phyloP scores from a whole-genome alignment of 2,113 vertebrate genomes.

The Plectropomus leopardus region DNA sequence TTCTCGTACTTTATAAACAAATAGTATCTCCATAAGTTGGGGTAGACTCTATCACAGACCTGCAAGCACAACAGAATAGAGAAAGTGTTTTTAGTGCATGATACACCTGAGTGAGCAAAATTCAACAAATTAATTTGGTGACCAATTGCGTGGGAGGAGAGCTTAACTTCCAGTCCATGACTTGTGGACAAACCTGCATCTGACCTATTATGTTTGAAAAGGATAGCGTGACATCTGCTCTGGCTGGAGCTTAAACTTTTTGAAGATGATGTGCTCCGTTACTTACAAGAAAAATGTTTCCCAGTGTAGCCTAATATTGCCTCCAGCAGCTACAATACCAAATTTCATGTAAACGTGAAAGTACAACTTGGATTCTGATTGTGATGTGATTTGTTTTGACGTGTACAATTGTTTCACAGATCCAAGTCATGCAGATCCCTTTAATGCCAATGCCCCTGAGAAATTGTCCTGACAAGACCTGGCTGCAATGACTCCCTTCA shows the following conservation, averaged over 20 bases:
- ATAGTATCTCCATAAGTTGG: background rate
- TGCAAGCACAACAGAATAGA: background rate
- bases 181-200: conserved; percentile 24
- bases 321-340: conserved; percentile 23
- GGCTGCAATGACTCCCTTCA: conserved; percentile 37
- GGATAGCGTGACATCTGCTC: conserved; percentile 40
- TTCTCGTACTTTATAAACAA: background rate
- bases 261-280: background rate
- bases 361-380: conserved; percentile 25
- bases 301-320: background rate
- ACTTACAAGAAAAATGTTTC: conserved; percentile 13
- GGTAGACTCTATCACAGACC: background rate
- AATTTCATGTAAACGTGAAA: conserved; percentile 36
- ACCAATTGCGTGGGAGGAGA: background rate
- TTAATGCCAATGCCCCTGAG: conserved; percentile 41
- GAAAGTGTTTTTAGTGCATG: background rate
- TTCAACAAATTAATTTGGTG: background rate
- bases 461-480: conserved; percentile 42
- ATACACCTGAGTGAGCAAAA: conserved; percentile 20
- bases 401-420: conserved; percentile 37
- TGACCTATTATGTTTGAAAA: conserved; percentile 2
- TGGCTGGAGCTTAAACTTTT: conserved; percentile 22
- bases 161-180: conserved; percentile 22
- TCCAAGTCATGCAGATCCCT: conserved; percentile 37
- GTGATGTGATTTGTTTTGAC: conserved; percentile 47